A percentile compares a stretch with the other conserved stretches of the same genome.
phyloP scores from a whole-genome alignment of 1,140 invertebrate genomes.

The Bradysia coprophila region DNA sequence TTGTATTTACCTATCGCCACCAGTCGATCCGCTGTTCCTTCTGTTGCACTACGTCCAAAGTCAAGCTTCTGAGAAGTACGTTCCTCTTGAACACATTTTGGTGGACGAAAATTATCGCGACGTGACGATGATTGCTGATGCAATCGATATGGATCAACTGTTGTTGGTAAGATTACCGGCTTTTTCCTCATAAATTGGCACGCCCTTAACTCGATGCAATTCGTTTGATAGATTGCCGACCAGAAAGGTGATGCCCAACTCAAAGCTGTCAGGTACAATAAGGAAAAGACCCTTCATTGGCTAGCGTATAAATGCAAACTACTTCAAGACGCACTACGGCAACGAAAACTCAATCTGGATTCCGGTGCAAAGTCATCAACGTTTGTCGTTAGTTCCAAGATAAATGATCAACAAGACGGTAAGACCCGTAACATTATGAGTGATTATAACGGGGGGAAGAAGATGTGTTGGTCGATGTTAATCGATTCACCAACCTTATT shows the following conservation, averaged over 20 bases:
- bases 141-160: constrained; percentile 7
- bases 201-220: not conserved
- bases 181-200: not conserved
- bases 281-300: constrained; percentile 54
- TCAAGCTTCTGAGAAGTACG: constrained; percentile 33
- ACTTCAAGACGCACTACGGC: constrained; percentile 37
- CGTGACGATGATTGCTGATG: constrained; percentile 10
- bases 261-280: constrained; percentile 58
- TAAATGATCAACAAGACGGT: constrained; percentile 23
- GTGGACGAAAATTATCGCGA: constrained; percentile 11
- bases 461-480: not conserved
- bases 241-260: constrained; percentile 38
- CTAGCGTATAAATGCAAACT: constrained; percentile 43
- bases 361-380: constrained; percentile 49
- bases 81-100: constrained; percentile 50
- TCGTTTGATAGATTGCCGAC: constrained; percentile 5
- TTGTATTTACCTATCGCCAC: constrained; percentile 46
- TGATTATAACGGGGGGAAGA: not conserved
- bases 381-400: constrained; percentile 41
- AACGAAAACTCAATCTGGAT: constrained; percentile 51
- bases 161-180: constrained; percentile 3
- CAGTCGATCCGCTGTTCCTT: constrained; percentile 52
- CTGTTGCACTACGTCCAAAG: constrained; percentile 35
- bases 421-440: no score
- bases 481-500: constrained; percentile 10